These are phyloP conservation scores for Empis livida DNA, from an alignment of 2,888 invertebrate species.

Conservation along the genomic window DNA sequence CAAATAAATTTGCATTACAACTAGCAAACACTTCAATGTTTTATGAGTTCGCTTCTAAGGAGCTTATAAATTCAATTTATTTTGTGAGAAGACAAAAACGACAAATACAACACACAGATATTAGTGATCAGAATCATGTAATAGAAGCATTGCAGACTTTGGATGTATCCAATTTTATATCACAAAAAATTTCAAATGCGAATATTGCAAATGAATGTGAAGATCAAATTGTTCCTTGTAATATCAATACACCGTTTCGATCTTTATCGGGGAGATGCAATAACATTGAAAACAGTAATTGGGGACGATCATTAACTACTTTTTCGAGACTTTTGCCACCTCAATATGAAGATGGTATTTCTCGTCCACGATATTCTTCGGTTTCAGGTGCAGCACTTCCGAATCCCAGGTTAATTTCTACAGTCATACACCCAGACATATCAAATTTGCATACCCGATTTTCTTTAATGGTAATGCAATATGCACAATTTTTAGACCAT, in stretches of 20 bases:
- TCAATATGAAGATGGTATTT: constrained; percentile 79
- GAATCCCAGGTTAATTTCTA: constrained; percentile 74
- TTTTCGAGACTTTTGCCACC: constrained; percentile 76
- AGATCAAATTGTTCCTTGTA: constrained; percentile 55
- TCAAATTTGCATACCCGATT: constrained; percentile 80
- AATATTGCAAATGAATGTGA: constrained; percentile 59
- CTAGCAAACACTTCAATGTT: constrained; percentile 77
- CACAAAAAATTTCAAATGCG: constrained; percentile 41
- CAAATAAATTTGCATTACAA: constrained; percentile 68
- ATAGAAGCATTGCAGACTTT: constrained; percentile 66
- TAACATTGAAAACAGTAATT: constrained; percentile 66
- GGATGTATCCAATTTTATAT: constrained; percentile 58
- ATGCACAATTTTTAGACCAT: constrained; percentile 87
- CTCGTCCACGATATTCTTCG: constrained; percentile 60
- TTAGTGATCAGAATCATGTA: constrained; percentile 47
- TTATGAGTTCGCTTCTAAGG: constrained; percentile 76
- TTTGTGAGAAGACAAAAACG: constrained; percentile 47
- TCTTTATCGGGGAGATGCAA: constrained; percentile 77
- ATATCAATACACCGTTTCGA: constrained; percentile 51
- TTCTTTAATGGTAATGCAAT: constrained; percentile 89
- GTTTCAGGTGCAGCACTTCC: constrained; percentile 67
- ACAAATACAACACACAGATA: constrained; percentile 37
- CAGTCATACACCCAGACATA: constrained; percentile 81
- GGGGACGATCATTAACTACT: constrained; percentile 73
- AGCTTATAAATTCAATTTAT: constrained; percentile 54